phyloP scores from a whole-genome alignment of 2,113 vertebrate species.

The Cyprinodon tularosa region DNA sequence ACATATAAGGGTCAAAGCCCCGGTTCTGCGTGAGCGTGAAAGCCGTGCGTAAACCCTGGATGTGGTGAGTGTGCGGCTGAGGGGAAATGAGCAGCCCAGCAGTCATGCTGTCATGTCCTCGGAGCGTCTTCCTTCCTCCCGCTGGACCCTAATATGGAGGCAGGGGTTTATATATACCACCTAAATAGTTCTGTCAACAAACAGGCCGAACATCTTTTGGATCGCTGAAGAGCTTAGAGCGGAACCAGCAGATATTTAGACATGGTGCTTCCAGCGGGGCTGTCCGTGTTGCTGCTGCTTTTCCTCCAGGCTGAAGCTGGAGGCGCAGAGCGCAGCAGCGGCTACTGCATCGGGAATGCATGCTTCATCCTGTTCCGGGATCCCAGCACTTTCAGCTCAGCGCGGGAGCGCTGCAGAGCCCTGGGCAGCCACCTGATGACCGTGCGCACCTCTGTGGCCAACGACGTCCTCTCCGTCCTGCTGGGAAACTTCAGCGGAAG shows the following conservation, averaged over 20 bases:
- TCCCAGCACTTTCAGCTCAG: conserved; percentile 28
- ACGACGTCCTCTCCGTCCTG: conserved; percentile 33
- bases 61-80: conserved; percentile 15
- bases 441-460: conserved; percentile 37
- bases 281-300: conserved; percentile 32
- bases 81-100: conserved; percentile 3
- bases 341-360: conserved; percentile 51
- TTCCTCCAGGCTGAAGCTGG: conserved; percentile 14
- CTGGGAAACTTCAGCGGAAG: conserved; percentile 36
- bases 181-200: conserved; percentile 25
- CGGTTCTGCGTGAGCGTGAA: conserved; percentile 42
- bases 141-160: conserved; percentile 44
- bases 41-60: conserved; percentile 43
- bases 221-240: background rate
- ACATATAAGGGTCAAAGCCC: background rate
- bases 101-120: background rate
- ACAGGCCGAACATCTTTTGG: background rate
- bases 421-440: conserved; percentile 59
- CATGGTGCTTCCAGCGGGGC: conserved; percentile 54
- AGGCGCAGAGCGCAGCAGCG: conserved; percentile 13
- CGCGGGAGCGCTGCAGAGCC: conserved; percentile 34
- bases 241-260: conserved; percentile 8
- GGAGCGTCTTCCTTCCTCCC: conserved; percentile 64
- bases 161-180: conserved; percentile 59
- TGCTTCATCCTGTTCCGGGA: conserved; percentile 55